Base-by-base conservation (phyloP, 2,797 vertebrate genomes). In the Sylvilagus floridanus region DNA sequence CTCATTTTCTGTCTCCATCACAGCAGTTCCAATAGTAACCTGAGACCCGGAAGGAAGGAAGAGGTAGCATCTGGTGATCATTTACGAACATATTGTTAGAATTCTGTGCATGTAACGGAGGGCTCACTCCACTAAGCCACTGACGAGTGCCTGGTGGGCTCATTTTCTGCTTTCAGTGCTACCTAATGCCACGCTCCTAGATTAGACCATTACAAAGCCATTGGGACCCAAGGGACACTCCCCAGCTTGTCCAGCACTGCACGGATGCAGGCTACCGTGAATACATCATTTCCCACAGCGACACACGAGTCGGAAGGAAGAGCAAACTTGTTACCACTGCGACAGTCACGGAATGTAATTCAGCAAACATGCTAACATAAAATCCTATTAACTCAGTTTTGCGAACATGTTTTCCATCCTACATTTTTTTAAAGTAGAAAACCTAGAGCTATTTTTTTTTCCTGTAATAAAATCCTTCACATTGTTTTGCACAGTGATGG, bases 301-400 rank as follows among this genome's bases (percentile, higher is more conserved):
- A 96, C 88, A 69, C 81, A 92, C 95, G 87, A 96, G 95, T 96
- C 93, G 84, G 85, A 13, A 88, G 94, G 96, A 95, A 95, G 90
- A 87, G 94, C 54, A 89, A 97, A 92, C 96, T 30, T 76, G 76
- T 60, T 79, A 62, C 37, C 7, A 21, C 26, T 68, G 54, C 96
- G 79, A 72, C 95, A 96, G 96, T 97, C 91, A 96, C 66, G 93
- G 95, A 97, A 66, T 32, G 62, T 0, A 9, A 60, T 60, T 57
- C 4, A 92, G 94, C 81, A 97, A 86, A 98, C 93, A 76, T 4
- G 90, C 94, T 89, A 92, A 97, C 94, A 95, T 78, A 95, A 93
- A 97, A 95, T 96, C 95, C 93, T 96, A 97, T 97, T 97, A 96
- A 96, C 96, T 96, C 81, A 94, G 94, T 37, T 91, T 96, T 97